phyloP scores from a whole-genome alignment of 2,888 invertebrate species.

The Carterocephalus palaemon region DNA sequence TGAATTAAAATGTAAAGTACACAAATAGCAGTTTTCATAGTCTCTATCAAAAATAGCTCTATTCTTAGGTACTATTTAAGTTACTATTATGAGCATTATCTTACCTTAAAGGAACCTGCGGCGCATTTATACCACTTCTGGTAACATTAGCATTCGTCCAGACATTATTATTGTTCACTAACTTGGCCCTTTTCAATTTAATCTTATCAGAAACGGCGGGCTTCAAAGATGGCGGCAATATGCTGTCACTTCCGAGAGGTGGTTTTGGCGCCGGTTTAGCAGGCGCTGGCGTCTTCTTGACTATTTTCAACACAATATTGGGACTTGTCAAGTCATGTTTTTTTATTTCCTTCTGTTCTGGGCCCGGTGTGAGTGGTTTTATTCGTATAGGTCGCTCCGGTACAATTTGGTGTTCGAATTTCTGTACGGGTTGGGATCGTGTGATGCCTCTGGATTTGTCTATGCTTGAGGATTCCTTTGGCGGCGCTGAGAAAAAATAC shows the following conservation, averaged over 20 bases:
- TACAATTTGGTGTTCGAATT: slow-evolving; percentile 46
- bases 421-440: slow-evolving; percentile 46
- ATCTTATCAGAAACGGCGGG: slow-evolving; percentile 50
- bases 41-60: no score
- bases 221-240: slow-evolving; percentile 61
- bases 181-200: slow-evolving; percentile 56
- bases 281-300: slow-evolving; percentile 57
- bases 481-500: background rate
- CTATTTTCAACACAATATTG: slow-evolving; percentile 63
- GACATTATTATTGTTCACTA: slow-evolving; percentile 69
- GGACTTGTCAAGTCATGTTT: slow-evolving; percentile 51
- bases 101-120: slow-evolving; percentile 49
- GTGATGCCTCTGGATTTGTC: slow-evolving; percentile 44
- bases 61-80: no score
- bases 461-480: slow-evolving; percentile 35
- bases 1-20: no score
- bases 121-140: slow-evolving; percentile 25
- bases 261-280: slow-evolving; percentile 40
- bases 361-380: slow-evolving; percentile 49
- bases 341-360: slow-evolving; percentile 43
- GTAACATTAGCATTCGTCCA: slow-evolving; percentile 60
- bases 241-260: slow-evolving; percentile 35
- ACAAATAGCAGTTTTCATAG: no score
- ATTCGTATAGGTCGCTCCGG: slow-evolving; percentile 53
- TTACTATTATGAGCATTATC: no score